phyloP scores from a whole-genome alignment of 1,140 invertebrate genomes.

The Tetramorium simillimum region DNA sequence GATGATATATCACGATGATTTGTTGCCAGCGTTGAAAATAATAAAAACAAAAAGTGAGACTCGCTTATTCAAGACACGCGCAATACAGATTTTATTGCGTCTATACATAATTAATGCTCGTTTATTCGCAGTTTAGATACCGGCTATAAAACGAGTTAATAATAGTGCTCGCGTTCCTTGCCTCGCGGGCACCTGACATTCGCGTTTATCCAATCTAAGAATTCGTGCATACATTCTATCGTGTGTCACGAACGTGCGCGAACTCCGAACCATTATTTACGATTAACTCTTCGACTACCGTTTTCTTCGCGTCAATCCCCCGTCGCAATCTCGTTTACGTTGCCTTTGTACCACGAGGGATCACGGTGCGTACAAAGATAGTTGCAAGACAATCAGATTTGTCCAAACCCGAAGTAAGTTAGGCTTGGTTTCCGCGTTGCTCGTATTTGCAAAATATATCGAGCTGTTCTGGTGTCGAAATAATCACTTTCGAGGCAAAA shows the following conservation, averaged over 20 bases:
- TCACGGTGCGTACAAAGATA: constrained; percentile 21
- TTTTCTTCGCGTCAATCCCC: constrained; percentile 33
- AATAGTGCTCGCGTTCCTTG: constrained; percentile 45
- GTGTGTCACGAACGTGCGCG: constrained; percentile 60
- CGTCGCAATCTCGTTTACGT: constrained; percentile 15
- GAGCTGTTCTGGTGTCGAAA: neutral
- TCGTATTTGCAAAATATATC: neutral
- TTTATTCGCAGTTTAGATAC: constrained; percentile 58
- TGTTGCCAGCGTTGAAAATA: neutral
- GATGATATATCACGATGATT: constrained; percentile 12
- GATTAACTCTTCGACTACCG: constrained; percentile 58
- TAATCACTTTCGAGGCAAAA: neutral
- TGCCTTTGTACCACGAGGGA: neutral
- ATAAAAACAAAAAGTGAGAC: constrained; percentile 16
- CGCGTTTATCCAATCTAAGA: constrained; percentile 61
- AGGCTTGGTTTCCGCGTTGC: neutral
- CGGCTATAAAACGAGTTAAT: constrained; percentile 55
- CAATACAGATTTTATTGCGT: constrained; percentile 30
- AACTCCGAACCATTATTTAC: constrained; percentile 46
- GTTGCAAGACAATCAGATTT: neutral
- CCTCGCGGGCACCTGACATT: constrained; percentile 46
- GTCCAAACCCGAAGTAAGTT: neutral
- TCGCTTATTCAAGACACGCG: constrained; percentile 12
- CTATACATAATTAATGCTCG: constrained; percentile 49
- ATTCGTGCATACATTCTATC: constrained; percentile 61